phyloP scores from a whole-genome alignment of 2,797 vertebrate genomes.

The Micrastur ruficollis region DNA sequence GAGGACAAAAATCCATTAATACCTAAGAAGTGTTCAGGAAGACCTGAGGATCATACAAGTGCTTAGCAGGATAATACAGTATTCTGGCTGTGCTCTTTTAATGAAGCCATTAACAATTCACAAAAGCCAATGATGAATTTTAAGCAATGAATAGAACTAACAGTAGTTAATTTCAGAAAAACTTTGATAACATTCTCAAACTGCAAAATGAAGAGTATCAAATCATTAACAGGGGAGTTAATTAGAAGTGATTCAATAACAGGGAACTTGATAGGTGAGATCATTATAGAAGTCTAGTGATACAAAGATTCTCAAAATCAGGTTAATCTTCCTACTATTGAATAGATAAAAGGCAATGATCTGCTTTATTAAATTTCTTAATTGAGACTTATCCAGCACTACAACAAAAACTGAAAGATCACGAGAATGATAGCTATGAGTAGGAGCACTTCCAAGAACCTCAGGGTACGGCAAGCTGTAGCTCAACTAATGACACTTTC shows the following conservation, averaged over 20 bases:
- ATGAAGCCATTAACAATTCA: slow-evolving; percentile 17
- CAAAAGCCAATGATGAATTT: slow-evolving; percentile 24
- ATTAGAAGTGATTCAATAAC: slow-evolving; percentile 6
- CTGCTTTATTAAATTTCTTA: background rate
- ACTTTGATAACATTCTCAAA: slow-evolving; percentile 24
- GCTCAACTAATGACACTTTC: background rate
- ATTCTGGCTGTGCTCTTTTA: slow-evolving; percentile 4
- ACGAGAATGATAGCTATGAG: background rate
- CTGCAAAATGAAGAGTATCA: background rate
- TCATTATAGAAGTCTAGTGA: background rate
- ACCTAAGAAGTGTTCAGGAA: background rate
- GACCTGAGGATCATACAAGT: background rate
- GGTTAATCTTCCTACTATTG: background rate
- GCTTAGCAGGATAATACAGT: background rate
- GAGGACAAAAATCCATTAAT: background rate
- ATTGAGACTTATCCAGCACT: background rate
- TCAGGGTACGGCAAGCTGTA: background rate
- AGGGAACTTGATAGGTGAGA: background rate
- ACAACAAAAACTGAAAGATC: background rate
- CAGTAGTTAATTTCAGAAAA: slow-evolving; percentile 12
- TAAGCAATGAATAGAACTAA: slow-evolving; percentile 22
- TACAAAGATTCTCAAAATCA: background rate
- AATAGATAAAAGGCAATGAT: background rate
- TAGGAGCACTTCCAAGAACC: background rate
- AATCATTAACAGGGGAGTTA: background rate